These are phyloP conservation scores for Agriopis marginaria DNA, from an alignment of 2,888 invertebrate genomes.

Conservation along the genomic window DNA sequence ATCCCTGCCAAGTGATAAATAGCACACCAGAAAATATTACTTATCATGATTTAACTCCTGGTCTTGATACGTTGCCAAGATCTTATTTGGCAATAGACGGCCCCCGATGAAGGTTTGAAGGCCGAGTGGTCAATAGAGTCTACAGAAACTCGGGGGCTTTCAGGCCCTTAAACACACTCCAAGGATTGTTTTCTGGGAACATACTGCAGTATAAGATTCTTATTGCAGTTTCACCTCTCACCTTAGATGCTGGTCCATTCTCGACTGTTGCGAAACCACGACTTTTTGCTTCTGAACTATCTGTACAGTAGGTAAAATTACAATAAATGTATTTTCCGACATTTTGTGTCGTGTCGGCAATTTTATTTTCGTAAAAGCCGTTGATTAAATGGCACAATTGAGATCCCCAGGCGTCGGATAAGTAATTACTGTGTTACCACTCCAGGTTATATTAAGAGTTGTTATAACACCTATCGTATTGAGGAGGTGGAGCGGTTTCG, in stretches of 20 bases:
- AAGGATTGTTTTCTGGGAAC: neutral
- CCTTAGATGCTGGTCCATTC: no score
- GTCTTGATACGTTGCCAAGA: conserved; percentile 49
- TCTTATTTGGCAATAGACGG: conserved; percentile 44
- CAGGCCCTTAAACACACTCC: neutral
- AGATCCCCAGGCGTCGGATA: conserved; percentile 8
- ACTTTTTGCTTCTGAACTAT: no score
- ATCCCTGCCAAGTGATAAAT: conserved; percentile 47
- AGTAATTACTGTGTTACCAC: conserved; percentile 23
- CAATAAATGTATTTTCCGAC: no score
- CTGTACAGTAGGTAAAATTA: neutral
- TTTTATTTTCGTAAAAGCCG: conserved; percentile 7
- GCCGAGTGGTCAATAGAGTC: neutral
- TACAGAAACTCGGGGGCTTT: neutral
- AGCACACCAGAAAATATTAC: conserved; percentile 35
- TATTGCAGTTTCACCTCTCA: no score
- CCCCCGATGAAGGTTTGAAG: neutral
- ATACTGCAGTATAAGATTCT: no score
- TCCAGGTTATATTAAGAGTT: conserved; percentile 9
- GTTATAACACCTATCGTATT: conserved; percentile 1
- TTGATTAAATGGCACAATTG: conserved; percentile 11
- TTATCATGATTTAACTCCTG: conserved; percentile 44
- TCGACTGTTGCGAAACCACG: no score
- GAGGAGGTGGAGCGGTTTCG: neutral
- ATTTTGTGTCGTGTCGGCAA: neutral